A percentile compares a stretch with the other conserved stretches of the same genome.
Conservation (phyloP, 2,113 vertebrate genomes). For the Dicerorhinus sumatrensis region DNA sequence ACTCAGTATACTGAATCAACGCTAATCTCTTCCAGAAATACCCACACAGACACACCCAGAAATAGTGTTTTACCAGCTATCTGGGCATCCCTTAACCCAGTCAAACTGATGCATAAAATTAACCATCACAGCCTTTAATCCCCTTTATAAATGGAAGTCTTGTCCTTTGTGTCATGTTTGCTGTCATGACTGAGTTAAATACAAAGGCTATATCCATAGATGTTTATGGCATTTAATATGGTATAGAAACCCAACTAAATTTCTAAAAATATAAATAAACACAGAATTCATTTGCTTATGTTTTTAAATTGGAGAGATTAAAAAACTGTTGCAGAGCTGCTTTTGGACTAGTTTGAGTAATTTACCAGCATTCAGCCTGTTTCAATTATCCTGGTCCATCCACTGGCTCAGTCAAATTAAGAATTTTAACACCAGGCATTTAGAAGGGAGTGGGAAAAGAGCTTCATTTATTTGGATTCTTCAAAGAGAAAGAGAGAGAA, state of each 20-base stretch:
- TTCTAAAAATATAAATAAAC: constrained; percentile 30
- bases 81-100: not conserved
- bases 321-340: not conserved
- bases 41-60: not conserved
- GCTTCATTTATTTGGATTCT: not conserved
- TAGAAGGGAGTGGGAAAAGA: not conserved
- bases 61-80: not conserved
- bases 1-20: not conserved
- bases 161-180: constrained; percentile 16
- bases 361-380: not conserved
- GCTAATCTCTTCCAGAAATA: not conserved
- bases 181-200: not conserved
- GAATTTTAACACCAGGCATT: constrained; percentile 16
- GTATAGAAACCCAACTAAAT: not conserved
- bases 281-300: not conserved
- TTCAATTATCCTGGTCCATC: not conserved
- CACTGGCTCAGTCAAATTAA: not conserved
- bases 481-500: not conserved
- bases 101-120: not conserved
- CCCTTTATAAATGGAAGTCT: not conserved
- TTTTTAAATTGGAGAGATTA: not conserved
- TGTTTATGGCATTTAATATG: not conserved
- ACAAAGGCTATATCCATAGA: not conserved
- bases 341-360: not conserved
- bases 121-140: not conserved